phyloP scores from a whole-genome alignment of 1,140 invertebrate genomes.

The Scylla paramamosain region DNA sequence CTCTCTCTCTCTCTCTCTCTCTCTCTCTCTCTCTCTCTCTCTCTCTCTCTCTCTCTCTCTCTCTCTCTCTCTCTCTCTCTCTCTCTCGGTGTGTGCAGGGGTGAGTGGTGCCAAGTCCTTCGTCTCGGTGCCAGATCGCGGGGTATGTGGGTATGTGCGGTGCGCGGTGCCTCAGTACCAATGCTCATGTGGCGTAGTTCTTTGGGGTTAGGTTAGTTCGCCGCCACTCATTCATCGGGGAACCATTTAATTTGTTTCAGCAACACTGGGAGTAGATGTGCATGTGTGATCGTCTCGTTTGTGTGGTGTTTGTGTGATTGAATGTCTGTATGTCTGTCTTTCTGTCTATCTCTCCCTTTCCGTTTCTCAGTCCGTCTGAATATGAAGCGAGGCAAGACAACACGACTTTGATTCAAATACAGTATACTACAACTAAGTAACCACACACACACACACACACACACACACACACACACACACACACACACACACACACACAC shows the following conservation, averaged over 20 bases:
- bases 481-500: neutral
- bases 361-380: neutral
- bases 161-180: neutral
- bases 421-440: no score
- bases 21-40: constrained; percentile 10
- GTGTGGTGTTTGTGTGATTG: no score
- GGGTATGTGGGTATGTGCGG: constrained; percentile 32
- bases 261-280: neutral
- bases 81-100: neutral
- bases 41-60: constrained; percentile 20
- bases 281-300: neutral
- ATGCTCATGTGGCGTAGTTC: neutral
- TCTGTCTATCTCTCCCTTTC: neutral
- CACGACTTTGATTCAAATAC: no score
- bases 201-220: neutral
- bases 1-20: neutral
- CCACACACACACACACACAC: no score
- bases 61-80: constrained; percentile 20
- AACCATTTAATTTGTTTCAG: neutral
- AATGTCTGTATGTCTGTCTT: no score
- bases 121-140: neutral
- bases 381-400: no score
- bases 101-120: neutral
- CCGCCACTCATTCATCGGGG: neutral
- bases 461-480: neutral